phyloP scores from a whole-genome alignment of 2,113 vertebrate species.

The Poeciliopsis occidentalis region DNA sequence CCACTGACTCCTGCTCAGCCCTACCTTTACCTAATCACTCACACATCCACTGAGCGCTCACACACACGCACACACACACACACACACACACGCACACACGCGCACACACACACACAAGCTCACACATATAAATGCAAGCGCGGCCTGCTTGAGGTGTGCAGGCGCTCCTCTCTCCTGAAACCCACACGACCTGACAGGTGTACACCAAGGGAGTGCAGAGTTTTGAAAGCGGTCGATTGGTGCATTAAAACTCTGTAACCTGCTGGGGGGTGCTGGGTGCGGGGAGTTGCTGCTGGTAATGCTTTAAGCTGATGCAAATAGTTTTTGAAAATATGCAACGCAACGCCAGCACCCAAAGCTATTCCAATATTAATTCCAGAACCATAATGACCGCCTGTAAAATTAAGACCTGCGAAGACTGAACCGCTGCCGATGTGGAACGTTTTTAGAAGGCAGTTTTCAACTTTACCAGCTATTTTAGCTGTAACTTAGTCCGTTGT shows the following conservation, averaged over 20 bases:
- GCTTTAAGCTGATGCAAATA: constrained; percentile 51
- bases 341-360: constrained; percentile 9
- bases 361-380: constrained; percentile 55
- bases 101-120: constrained; percentile 10
- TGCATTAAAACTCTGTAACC: constrained; percentile 58
- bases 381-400: constrained; percentile 26
- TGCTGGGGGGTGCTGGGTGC: not conserved
- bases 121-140: constrained; percentile 15
- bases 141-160: constrained; percentile 41
- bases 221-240: constrained; percentile 52
- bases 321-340: constrained; percentile 48
- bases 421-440: constrained; percentile 33
- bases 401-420: constrained; percentile 16
- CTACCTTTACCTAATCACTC: not conserved
- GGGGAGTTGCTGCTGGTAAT: constrained; percentile 27
- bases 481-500: constrained; percentile 59
- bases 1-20: not conserved
- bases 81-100: constrained; percentile 19
- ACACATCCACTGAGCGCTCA: constrained; percentile 7
- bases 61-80: constrained; percentile 16
- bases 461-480: constrained; percentile 48
- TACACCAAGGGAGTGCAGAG: constrained; percentile 44
- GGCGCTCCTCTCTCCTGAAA: constrained; percentile 19
- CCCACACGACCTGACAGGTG: constrained; percentile 64
- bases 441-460: constrained; percentile 53